Evolutionary conservation across 2,113 vertebrate species (phyloP).

Genomic region (Geococcyx californianus): DNA sequence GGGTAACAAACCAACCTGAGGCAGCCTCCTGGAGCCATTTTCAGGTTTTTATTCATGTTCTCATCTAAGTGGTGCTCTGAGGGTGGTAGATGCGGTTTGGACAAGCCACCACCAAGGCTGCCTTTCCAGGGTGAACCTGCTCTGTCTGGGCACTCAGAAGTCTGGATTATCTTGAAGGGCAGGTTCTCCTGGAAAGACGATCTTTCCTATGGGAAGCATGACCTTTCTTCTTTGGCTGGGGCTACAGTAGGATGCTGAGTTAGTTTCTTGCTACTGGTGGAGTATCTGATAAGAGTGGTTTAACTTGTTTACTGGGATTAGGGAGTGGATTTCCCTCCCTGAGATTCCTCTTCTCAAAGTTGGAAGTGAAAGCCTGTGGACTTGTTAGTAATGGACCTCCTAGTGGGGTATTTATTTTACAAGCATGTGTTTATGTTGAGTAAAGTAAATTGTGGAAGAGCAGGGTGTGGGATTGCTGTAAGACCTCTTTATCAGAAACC

Average conservation of each 20-base stretch:
- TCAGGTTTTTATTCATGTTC: neutral
- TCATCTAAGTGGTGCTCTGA: neutral
- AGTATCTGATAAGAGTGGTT: neutral
- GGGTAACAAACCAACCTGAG: neutral
- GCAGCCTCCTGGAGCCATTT: neutral
- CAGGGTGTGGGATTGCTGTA: neutral
- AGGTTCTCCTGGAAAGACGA: neutral
- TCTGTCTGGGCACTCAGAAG: neutral
- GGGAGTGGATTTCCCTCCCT: neutral
- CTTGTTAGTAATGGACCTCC: neutral
- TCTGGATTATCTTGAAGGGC: neutral
- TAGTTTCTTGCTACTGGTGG: neutral
- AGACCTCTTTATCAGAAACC: neutral
- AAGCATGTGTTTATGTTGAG: neutral
- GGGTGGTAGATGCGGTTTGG: neutral
- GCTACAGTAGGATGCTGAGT: neutral
- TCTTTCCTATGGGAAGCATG: neutral
- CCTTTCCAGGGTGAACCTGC: neutral
- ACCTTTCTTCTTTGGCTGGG: neutral
- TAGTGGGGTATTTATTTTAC: neutral
- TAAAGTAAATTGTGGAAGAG: neutral
- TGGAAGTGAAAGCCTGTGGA: neutral
- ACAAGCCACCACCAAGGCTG: neutral
- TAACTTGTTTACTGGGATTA: neutral
- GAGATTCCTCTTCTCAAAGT: neutral